Evolutionary conservation across 2,113 vertebrate species (phyloP).

Genomic region (Eulemur rufifrons): DNA sequence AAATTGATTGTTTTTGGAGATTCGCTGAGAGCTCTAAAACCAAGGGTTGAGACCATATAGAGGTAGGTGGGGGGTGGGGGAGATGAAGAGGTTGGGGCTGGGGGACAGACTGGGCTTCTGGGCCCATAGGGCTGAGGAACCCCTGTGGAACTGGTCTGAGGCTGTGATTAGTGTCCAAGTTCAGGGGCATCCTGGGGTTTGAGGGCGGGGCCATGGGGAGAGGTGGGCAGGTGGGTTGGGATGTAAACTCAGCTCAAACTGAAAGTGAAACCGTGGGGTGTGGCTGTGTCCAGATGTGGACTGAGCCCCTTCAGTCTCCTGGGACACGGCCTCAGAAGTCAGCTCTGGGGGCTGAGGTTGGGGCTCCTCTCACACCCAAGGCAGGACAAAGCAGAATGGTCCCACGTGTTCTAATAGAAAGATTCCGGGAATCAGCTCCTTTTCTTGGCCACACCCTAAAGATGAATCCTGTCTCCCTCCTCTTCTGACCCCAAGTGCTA

Average conservation of each 20-base stretch:
- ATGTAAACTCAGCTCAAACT: not conserved
- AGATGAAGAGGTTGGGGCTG: not conserved
- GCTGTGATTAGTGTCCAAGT: not conserved
- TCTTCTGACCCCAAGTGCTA: not conserved
- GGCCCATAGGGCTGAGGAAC: not conserved
- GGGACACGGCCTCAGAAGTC: not conserved
- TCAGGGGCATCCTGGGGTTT: not conserved
- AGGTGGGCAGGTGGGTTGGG: not conserved
- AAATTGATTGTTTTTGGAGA: conserved; percentile 21
- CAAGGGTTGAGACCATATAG: not conserved
- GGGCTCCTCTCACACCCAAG: not conserved
- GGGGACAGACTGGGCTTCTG: not conserved
- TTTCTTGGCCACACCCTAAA: not conserved
- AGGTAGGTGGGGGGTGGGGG: accelerated
- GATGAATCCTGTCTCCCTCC: not conserved
- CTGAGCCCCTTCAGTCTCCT: not conserved
- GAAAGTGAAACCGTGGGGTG: conserved; percentile 56
- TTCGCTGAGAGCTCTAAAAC: not conserved
- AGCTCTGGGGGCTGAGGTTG: not conserved
- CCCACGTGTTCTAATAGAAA: not conserved
- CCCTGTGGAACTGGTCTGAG: not conserved
- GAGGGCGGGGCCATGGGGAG: not conserved
- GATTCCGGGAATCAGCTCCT: not conserved
- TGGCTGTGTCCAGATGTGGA: conserved; percentile 39
- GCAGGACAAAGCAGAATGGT: not conserved